Conservation (phyloP, 2,113 vertebrate species). For the Crotalus tigris region DNA sequence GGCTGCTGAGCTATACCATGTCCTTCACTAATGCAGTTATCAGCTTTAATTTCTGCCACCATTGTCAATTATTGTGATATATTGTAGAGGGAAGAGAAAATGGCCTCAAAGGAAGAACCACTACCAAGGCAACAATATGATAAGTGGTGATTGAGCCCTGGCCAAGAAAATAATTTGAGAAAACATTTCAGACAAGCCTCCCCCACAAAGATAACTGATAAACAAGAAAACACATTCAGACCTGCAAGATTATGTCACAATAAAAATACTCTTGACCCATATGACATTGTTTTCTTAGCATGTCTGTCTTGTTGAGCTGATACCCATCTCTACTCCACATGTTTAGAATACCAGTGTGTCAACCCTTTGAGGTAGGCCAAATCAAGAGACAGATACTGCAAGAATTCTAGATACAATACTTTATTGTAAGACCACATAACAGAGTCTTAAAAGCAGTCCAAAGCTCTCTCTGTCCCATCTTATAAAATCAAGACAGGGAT, state of each 20-base stretch:
- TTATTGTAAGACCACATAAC: neutral
- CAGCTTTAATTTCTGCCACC: neutral
- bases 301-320: neutral
- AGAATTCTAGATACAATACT: neutral
- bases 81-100: neutral
- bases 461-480: neutral
- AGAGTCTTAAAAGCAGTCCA: neutral
- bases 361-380: neutral
- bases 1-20: neutral
- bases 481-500: neutral
- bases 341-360: neutral
- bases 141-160: neutral
- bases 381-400: neutral
- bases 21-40: neutral
- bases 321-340: neutral
- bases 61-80: neutral
- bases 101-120: neutral
- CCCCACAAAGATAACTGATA: neutral
- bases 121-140: neutral
- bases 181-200: neutral
- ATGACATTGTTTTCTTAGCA: neutral
- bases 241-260: neutral
- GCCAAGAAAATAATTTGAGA: neutral
- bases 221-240: neutral
- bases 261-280: neutral